Evolutionary conservation across 2,113 vertebrate species (phyloP), one percentile per base, ranked within the genome.

Genomic region (Platysteira castanea): DNA sequence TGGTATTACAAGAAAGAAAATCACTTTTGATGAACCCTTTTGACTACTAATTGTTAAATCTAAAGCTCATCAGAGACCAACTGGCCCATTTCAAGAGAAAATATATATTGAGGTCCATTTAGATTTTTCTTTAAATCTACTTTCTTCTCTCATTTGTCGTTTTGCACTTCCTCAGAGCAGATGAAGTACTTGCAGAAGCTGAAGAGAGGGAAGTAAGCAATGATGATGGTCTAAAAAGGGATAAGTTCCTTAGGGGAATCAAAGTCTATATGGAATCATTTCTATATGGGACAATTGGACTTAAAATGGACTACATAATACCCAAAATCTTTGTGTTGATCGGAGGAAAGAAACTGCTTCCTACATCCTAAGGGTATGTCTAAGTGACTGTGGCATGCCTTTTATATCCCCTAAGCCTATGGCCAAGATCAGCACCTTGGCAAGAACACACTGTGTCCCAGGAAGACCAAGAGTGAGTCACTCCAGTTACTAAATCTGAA

Each of bases 1-100:
- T 77, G 31, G 19, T 65, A 46, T 18, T 68, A 68, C 14, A 94
- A 80, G 87, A 80, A 92, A 73, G 44, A 52, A 84, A 82, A 64
- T 77, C 13, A 61, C 20, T 87, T 89, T 44, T 6, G 2, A 49
- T 69, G 75, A 83, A 59, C 12, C 7, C 54, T 85, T 42, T 69
- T 83, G 74, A 35, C n/a, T 80, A 42, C 52, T 63, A 54, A 84
- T 39, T 87, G 44, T 64, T 91, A 95, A 89, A 78, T 44, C 39
- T 64, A 64, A 54, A 74, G n/a, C 53, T 57, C 33, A 20, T 67
- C 33, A 68, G 65, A 89, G 26, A 57, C 35, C 77, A 80, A 37
- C 1, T 50, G 54, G 23, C 22, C 20, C 23, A 87, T 24, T 56
- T 95, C 30, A 89, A 59, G 65, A 80, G 28, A 82, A 78, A 77